A percentile compares a stretch with the other conserved stretches of the same genome.
Conservation (phyloP, 64 coral and sea anemone species). For the Stichodactyla helianthus region DNA sequence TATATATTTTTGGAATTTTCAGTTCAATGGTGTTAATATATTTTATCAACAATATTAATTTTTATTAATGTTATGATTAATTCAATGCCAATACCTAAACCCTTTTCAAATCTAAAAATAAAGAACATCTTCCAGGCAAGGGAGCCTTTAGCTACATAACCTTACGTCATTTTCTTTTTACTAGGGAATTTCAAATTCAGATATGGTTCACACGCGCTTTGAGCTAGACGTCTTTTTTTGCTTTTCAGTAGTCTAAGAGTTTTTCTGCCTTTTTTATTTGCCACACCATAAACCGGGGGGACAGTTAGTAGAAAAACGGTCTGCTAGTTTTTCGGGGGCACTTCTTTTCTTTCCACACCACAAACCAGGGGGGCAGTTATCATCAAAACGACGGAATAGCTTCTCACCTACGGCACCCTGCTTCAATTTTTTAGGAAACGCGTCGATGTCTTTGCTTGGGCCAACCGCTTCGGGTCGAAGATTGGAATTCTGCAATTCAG, state of each 20-base stretch:
- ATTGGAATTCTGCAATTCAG: not conserved
- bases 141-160: not conserved
- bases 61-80: not conserved
- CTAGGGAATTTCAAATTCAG: not conserved
- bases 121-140: not conserved
- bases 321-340: not conserved
- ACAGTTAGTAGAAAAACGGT: slow-evolving; percentile 30
- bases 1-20: not conserved
- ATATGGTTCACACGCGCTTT: not conserved
- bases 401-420: not conserved
- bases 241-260: not conserved
- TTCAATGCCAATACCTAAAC: not conserved
- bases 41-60: not conserved
- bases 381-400: not conserved
- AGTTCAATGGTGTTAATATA: too few species aligned
- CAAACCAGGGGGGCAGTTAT: slow-evolving; percentile 42
- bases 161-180: not conserved
- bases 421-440: not conserved
- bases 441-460: not conserved
- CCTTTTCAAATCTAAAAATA: not conserved
- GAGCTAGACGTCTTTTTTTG: not conserved
- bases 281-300: slow-evolving; percentile 62
- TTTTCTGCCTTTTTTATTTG: not conserved
- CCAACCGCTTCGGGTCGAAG: not conserved
- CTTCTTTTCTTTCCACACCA: slow-evolving; percentile 66